Evolutionary conservation across 2,888 invertebrate species (phyloP).

Genomic region (Xanthia icteritia): DNA sequence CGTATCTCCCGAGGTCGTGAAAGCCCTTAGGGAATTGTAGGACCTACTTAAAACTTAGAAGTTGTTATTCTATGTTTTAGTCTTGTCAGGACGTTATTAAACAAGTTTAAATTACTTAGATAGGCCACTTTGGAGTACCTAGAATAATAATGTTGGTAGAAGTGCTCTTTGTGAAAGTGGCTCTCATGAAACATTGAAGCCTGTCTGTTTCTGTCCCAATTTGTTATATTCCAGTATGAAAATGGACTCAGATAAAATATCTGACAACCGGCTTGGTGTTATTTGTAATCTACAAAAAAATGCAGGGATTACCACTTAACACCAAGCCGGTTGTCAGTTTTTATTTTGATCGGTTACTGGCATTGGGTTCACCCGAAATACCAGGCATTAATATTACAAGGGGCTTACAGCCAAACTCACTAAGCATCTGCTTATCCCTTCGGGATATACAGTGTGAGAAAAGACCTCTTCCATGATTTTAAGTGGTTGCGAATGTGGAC

Average conservation of each 20-base stretch:
- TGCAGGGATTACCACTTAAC: neutral
- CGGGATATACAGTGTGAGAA: neutral
- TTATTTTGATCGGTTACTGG: neutral
- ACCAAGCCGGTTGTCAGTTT: neutral
- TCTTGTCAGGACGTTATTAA: constrained; percentile 17
- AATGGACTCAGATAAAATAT: neutral
- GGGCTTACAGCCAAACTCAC: too few species aligned
- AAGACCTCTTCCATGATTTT: too few species aligned
- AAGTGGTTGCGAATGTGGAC: neutral
- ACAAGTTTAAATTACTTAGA: constrained; percentile 35
- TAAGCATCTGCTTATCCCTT: too few species aligned
- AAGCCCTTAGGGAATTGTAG: constrained; percentile 8
- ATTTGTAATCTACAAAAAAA: neutral
- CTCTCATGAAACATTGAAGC: neutral
- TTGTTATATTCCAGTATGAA: neutral
- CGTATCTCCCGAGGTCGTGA: neutral
- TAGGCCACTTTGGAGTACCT: neutral
- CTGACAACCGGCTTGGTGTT: too few species aligned
- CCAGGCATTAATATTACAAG: neutral
- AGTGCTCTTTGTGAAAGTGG: neutral
- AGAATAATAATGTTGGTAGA: neutral
- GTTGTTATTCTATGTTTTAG: constrained; percentile 35
- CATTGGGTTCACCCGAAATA: neutral
- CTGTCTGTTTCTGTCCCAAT: neutral
- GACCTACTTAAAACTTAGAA: constrained; percentile 25